Evolutionary conservation across 2,888 invertebrate species (phyloP).

Genomic region (Anthoptus insignis): DNA sequence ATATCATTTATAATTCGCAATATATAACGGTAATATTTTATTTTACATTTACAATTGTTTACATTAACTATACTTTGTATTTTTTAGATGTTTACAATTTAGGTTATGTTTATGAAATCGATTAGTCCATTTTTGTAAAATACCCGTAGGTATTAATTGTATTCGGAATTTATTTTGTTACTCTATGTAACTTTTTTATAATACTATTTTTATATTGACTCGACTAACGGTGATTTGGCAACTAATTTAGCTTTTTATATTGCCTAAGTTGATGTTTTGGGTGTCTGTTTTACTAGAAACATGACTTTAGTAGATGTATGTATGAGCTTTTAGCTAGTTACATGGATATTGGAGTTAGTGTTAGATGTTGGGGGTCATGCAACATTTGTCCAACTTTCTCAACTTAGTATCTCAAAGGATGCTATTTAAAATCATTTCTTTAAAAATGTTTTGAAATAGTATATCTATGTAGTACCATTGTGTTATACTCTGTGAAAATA

Average conservation of each 20-base stretch:
- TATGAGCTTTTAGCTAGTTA: slow-evolving; percentile 5
- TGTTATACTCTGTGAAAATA: too few relatives aligned
- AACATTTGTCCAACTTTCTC: too few relatives aligned
- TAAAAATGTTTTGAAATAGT: too few relatives aligned
- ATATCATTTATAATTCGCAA: slow-evolving; percentile 7
- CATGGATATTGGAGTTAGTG: slow-evolving; percentile 12
- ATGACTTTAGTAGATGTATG: slow-evolving; percentile 6
- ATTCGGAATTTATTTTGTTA: slow-evolving; percentile 33
- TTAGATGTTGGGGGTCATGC: slow-evolving; percentile 19
- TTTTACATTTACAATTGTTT: slow-evolving; percentile 19
- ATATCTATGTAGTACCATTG: too few relatives aligned
- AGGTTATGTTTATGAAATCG: slow-evolving; percentile 16
- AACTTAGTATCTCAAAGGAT: too few relatives aligned
- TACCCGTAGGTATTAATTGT: slow-evolving; percentile 28
- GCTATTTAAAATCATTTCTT: too few relatives aligned
- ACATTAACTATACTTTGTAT: slow-evolving; percentile 20
- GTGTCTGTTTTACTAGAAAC: too few relatives aligned
- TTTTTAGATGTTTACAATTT: slow-evolving; percentile 28
- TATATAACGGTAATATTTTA: background rate
- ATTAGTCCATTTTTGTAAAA: slow-evolving; percentile 36
- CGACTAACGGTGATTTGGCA: slow-evolving; percentile 25
- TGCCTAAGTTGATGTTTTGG: slow-evolving; percentile 3
- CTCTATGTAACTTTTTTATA: slow-evolving; percentile 34
- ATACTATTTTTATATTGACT: slow-evolving; percentile 33
- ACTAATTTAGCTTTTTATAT: slow-evolving; percentile 34